Conservation (phyloP, 2,888 invertebrate species). For the Eupithecia centaureata region DNA sequence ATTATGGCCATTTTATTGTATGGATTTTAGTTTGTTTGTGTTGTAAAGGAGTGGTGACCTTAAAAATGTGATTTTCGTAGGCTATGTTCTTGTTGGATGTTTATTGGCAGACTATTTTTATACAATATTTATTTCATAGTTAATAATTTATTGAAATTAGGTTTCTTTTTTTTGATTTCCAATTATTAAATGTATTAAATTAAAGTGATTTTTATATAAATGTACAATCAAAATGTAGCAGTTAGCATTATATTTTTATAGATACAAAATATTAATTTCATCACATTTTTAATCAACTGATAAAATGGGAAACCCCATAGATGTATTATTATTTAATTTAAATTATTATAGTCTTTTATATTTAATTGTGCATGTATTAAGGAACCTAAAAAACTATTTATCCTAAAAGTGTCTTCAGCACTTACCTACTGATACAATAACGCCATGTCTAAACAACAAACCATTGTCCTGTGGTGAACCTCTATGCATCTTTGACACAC, state of each 20-base stretch:
- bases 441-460: too few species aligned
- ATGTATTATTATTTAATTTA: background rate
- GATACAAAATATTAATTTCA: background rate
- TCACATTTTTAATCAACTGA: background rate
- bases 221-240: background rate
- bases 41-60: background rate
- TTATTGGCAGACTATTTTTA: background rate
- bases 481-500: too few species aligned
- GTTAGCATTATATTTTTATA: background rate
- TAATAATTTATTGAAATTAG: background rate
- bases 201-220: constrained; percentile 7
- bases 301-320: background rate
- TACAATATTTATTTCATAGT: background rate
- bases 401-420: background rate
- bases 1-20: constrained; percentile 21
- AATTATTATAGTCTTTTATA: background rate
- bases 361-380: background rate
- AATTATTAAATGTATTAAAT: background rate
- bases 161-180: background rate
- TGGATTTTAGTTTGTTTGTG: constrained; percentile 10
- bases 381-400: background rate
- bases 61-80: background rate
- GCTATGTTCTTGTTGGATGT: background rate
- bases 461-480: too few species aligned
- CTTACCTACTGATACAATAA: background rate